phyloP scores from a whole-genome alignment of 2,888 invertebrate species.

The Dicyrtoma fusca region DNA sequence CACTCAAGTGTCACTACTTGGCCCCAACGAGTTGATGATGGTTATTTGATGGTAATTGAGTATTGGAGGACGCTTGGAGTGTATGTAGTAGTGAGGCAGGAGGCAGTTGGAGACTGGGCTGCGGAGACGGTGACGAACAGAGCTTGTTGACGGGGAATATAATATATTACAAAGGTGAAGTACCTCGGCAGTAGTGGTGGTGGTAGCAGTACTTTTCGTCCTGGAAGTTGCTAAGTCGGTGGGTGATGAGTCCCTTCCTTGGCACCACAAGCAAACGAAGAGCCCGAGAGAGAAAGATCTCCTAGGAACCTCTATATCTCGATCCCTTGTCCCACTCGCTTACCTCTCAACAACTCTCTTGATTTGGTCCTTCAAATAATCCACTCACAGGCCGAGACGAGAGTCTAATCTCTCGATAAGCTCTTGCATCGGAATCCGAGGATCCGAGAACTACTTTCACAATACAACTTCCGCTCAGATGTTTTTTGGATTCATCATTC shows the following conservation, averaged over 20 bases:
- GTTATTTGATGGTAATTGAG: conserved; percentile 52
- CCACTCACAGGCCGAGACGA: conserved; percentile 49
- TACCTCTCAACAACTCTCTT: conserved; percentile 53
- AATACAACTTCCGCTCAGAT: not conserved
- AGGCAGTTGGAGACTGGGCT: conserved; percentile 28
- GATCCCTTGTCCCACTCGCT: conserved; percentile 35
- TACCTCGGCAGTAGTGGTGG: conserved; percentile 8
- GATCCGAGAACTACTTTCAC: conserved; percentile 17
- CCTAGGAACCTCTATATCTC: conserved; percentile 17
- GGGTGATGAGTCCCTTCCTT: conserved; percentile 38
- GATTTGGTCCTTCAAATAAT: conserved; percentile 56
- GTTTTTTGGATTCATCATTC: not conserved
- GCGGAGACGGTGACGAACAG: conserved; percentile 22
- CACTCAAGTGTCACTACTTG: conserved; percentile 50
- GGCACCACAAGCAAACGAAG: too few species aligned
- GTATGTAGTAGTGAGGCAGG: conserved; percentile 25
- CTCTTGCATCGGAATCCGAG: conserved; percentile 29
- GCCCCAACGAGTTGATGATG: conserved; percentile 41
- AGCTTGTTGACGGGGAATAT: conserved; percentile 32
- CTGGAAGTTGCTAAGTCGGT: conserved; percentile 9
- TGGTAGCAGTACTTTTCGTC: not conserved
- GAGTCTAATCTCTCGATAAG: conserved; percentile 42
- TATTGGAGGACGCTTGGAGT: conserved; percentile 44
- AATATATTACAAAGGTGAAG: conserved; percentile 27
- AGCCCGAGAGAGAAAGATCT: conserved; percentile 17